Base-by-base conservation (phyloP, 2,888 invertebrate genomes). In the Lypha dubia region DNA sequence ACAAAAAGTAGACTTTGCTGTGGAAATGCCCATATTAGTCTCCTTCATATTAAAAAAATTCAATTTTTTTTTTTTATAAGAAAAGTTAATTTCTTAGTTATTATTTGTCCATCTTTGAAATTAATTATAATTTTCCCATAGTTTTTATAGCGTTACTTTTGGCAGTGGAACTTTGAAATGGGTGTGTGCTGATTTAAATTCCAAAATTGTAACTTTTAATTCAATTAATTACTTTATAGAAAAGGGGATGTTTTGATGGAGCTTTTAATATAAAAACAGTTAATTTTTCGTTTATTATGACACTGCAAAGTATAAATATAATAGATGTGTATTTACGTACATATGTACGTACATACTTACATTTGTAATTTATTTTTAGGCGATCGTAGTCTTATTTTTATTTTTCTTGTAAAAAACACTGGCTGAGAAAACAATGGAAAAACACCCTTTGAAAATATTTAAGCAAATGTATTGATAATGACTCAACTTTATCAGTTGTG, bases 401-500 rank as follows among this genome's bases (percentile, higher is more conserved):
- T 51, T 51, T 22, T 28, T 28, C 4, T 51, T 22, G 22, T 20
- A 51, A 0, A 56, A 56, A 15, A 56, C 15, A 28, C 53, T 22
- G 11, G 22, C 22, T 20, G 5, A 53, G 22, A 24, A 58, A 9
- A 0, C 3, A 58, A n/a, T 17, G 17, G 38, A 11, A 71, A 44
- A 56, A 28, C 44, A 58, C n/a, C 53, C 56, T 38, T 28, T 56
- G 28, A 28, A 71, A 22, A 53, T 20, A 35, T 38, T 8, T 22
- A 53, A 20, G 32, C 20, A 22, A 28, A 44, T 44, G 41, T 60
- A 9, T 22, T 20, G 56, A 70, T 35, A n/a, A 65, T 76, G 76
- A 76, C 58, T 76, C 76, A 67, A 58, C 46, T 22, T 60, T 67
- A 35, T 22, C 17, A 35, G 35, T 28, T 58, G 60, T 46, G 62